Conservation (phyloP, 1,140 invertebrate species). For the Drosophila prosaltans region DNA sequence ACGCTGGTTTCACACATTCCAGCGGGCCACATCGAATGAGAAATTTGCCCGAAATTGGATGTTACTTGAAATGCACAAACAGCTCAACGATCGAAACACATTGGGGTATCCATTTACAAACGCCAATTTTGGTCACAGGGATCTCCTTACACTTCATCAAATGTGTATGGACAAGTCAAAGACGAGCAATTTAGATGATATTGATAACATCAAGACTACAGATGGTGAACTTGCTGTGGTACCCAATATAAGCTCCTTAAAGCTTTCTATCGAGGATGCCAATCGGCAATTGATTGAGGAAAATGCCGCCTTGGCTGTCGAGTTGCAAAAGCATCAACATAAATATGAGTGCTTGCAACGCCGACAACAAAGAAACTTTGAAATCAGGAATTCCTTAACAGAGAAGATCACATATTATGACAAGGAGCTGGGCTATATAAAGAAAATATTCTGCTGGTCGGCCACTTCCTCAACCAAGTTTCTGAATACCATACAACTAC, state of each 20-base stretch:
- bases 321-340: slow-evolving; percentile 29
- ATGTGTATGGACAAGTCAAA: slow-evolving; percentile 1
- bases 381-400: not conserved
- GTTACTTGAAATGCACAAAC: slow-evolving; percentile 56
- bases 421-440: slow-evolving; percentile 37
- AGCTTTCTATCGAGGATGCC: too few species aligned
- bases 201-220: too few species aligned
- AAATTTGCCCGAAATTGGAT: slow-evolving; percentile 65
- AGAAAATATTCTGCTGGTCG: slow-evolving; percentile 40
- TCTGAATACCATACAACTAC: not conserved
- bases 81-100: slow-evolving; percentile 45
- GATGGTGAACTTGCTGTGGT: not conserved
- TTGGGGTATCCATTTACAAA: slow-evolving; percentile 65
- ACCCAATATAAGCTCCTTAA: not conserved
- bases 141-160: slow-evolving; percentile 42
- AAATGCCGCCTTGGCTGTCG: slow-evolving; percentile 16
- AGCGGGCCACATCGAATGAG: slow-evolving; percentile 36
- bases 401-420: slow-evolving; percentile 11
- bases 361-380: not conserved
- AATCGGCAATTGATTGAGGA: slow-evolving; percentile 21
- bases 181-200: not conserved
- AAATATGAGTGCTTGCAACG: slow-evolving; percentile 4
- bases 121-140: slow-evolving; percentile 24
- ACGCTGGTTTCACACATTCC: slow-evolving; percentile 63
- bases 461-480: slow-evolving; percentile 30